These are phyloP conservation scores for Proteles cristata DNA, from an alignment of 2,113 vertebrate species.

Conservation along the genomic window DNA sequence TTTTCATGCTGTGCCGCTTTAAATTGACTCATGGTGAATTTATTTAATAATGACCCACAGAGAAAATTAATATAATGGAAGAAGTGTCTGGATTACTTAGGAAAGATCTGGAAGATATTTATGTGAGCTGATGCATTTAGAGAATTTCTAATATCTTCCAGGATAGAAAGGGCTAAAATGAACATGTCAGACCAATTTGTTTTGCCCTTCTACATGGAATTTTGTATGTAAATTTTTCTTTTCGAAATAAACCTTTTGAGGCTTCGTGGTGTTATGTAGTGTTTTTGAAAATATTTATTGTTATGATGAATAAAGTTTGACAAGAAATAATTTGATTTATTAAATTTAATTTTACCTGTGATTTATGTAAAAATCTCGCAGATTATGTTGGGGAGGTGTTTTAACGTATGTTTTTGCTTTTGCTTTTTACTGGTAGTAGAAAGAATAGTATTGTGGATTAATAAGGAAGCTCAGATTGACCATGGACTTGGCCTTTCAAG, in stretches of 20 bases:
- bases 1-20: slow-evolving; percentile 57
- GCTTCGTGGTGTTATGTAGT: slow-evolving; percentile 65
- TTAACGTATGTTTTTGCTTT: neutral
- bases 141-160: slow-evolving; percentile 39
- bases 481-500: neutral
- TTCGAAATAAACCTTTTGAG: slow-evolving; percentile 55
- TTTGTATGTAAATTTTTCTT: slow-evolving; percentile 55
- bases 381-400: slow-evolving; percentile 1
- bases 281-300: slow-evolving; percentile 75
- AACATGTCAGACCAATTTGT: slow-evolving; percentile 35
- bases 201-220: neutral
- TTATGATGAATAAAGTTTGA: slow-evolving; percentile 64
- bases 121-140: slow-evolving; percentile 24
- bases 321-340: slow-evolving; percentile 38
- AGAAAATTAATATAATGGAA: slow-evolving; percentile 68
- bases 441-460: neutral
- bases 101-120: neutral
- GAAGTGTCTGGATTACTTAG: slow-evolving; percentile 41
- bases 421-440: neutral
- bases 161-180: slow-evolving; percentile 19
- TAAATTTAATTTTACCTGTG: slow-evolving; percentile 43
- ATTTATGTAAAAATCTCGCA: neutral
- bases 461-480: slow-evolving; percentile 10
- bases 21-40: slow-evolving; percentile 50
- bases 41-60: slow-evolving; percentile 31